A percentile compares a stretch with the other conserved stretches of the same genome.
phyloP scores from a whole-genome alignment of 92 coral and sea anemone genomes.

The Porites lobata region DNA sequence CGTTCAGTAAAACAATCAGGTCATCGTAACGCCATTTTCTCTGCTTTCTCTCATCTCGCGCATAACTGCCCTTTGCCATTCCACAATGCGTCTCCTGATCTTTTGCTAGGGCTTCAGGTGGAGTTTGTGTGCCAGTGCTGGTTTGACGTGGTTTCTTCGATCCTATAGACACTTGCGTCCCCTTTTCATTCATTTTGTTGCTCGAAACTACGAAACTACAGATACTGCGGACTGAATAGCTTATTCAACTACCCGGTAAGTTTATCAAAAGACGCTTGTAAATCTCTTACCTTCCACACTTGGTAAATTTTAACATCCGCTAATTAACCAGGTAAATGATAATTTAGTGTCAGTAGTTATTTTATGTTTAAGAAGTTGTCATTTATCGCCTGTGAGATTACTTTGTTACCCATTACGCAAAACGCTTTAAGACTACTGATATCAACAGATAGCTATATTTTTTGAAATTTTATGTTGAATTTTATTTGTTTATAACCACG shows the following conservation, averaged over 20 bases:
- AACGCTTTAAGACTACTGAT: not conserved
- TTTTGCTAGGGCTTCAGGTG: slow-evolving; percentile 1
- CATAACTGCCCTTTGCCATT: not conserved
- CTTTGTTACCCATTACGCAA: not conserved
- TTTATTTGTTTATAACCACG: not conserved
- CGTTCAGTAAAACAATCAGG: slow-evolving; percentile 15
- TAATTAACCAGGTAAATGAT: not conserved
- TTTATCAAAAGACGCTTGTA: not conserved
- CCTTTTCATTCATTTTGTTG: not conserved
- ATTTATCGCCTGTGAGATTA: not conserved
- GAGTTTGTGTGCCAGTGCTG: slow-evolving; percentile 18
- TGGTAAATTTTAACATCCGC: not conserved
- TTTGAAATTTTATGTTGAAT: not conserved
- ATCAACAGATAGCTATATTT: not conserved
- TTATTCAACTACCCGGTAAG: not conserved
- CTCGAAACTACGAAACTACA: slow-evolving; percentile 3
- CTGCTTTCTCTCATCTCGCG: slow-evolving; percentile 19
- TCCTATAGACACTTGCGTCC: slow-evolving; percentile 5
- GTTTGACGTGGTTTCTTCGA: slow-evolving; percentile 1
- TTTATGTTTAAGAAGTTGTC: not conserved
- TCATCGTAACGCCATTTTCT: slow-evolving; percentile 27
- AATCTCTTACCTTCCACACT: not conserved
- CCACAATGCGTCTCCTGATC: slow-evolving; percentile 5
- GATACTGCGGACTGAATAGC: not conserved
- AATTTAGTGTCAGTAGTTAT: not conserved